Base-by-base conservation (phyloP, 1,140 invertebrate genomes). In the Eueides isabella region DNA sequence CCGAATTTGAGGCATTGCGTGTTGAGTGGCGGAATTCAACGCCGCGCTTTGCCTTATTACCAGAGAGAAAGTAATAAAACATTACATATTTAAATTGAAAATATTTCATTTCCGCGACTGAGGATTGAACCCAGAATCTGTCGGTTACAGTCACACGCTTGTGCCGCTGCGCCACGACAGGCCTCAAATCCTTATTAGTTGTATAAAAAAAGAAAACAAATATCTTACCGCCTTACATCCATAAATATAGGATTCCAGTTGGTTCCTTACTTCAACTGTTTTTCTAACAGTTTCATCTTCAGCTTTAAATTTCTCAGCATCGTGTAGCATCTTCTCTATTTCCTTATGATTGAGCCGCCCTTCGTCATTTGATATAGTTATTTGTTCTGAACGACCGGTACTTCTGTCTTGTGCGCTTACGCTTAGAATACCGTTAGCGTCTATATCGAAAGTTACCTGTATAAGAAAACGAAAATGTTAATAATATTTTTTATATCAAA, bases 331-430 rank as follows among this genome's bases (percentile, higher is more conserved):
- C 33, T 96, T 94, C 81, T 99, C 97, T 79, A 99, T 99, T 81
- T 99, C 98, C 29, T 97, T 96, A 85, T 98, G 98, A 28, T 95
- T 96, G 2, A 99, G 93, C 26, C 98, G 95, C 3, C 98, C 98
- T 88, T 98, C 98, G 85, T 99, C 98, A 84, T 99, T 99, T 28
- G 97, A 98, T 71, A 99, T 99, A 30, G 97, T 96, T 72, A 97
- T 97, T 79, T 95, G 95, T 83, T 97, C 96, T 2, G 95, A 95
- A 71, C 95, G 96, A 23, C 97, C 97, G 2, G 96, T 97, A 71
- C 96, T 96, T 77, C 93, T 95, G 77, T 98, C 97, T 83, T 95
- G 95, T 9, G 97, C 97, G 3, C 95, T 96, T 0, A 98, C 97
- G 85, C 97, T 96, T 1, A 97, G 83, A 71, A 97, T 97, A 38